Base-by-base conservation (phyloP, 2,113 vertebrate species). In the Meriones unguiculatus region DNA sequence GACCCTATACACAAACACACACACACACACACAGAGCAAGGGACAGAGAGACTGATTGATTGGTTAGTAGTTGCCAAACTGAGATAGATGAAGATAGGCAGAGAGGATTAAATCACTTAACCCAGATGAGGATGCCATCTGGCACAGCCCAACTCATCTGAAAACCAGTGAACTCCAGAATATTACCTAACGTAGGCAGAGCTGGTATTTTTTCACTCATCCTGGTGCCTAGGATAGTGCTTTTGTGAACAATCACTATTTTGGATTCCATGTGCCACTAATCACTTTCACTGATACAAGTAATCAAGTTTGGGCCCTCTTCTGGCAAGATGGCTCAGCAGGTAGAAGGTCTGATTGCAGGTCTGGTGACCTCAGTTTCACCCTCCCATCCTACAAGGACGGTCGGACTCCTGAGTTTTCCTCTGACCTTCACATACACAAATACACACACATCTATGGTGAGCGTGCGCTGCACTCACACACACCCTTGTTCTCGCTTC, bases 201-300 rank as follows among this genome's bases (percentile, higher is more conserved):
- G 57, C 17, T 2, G 13, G 5, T 4, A 0, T 35, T 3, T 30
- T 70, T 3, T 7, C 8, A 50, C 46, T 4, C 0, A 6, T 54
- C 32, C 62, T 1, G 0, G 18, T 46, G 73, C 41, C 64, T 18
- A 67, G n/a, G 35, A 28, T 7, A 72, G 41, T 6, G 22, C 22
- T 3, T 2, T 46, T 77, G 13, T 32, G 76, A 78, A 78, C 76
- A 30, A 67, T 67, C 62, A 30, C 82, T 67, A 50, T 13, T 65
- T 50, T 85, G 25, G 62, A 85, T 17, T 46, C 59, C 65, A 17
- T 30, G 14, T 85, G 25, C 24, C 59, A 85, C 28, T 46, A 65
- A 65, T 46, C n/a, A 65, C 38, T 14, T 46, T 85, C 38, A 65
- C 4, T 86, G 28, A 67, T 32, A 50, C 25, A 85, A 46, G 38